Base-by-base conservation (phyloP, 1,140 invertebrate species). In the Monomorium pharaonis region DNA sequence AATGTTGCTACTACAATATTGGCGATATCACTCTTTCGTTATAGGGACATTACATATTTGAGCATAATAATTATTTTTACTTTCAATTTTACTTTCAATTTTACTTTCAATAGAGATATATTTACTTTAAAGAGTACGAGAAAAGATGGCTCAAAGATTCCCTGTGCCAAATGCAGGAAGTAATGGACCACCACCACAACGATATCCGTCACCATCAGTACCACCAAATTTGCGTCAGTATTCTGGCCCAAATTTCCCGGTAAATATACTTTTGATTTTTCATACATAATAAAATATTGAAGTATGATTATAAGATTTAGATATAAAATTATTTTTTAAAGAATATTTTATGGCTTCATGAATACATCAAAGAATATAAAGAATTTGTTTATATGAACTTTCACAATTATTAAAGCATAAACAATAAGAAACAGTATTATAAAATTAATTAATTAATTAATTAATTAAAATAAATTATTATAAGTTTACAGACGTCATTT, bases 121-220 rank as follows among this genome's bases (percentile, higher is more conserved):
- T 21, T 80, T 30, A 44, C 16, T 76, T 84, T 30, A 49, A 56
- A 84, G 27, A 37, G 27, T 69, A 21, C 30, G 33, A 80, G 30
- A 58, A 87, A 93, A 92, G 90, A 97, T 97, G 96, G 96, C 96
- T 47, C 96, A 96, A 91, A 95, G 96, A 80, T 97, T 97, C 95
- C 95, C 96, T 86, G 95, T 95, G 18, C 95, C 95, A 56, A 95
- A 93, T 91, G 93, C 95, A 88, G 95, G 95, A 69, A 96, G 95
- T 65, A 95, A 95, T 90, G 96, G 95, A 12, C 96, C 96, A 30
- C 96, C 96, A 51, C 95, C 95, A 21, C 96, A 96, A 88, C 94
- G 96, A 16, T 96, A 96, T 92, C 95, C 96, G 62, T 95, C 96
- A 54, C 96, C 95, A 6, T 92, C 96, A 14, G 96, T 96, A 78